A percentile compares a stretch with the other conserved stretches of the same genome.
These are phyloP conservation scores for Drosophila vallismaia DNA, from an alignment of 2,888 invertebrate species.

Conservation along the genomic window DNA sequence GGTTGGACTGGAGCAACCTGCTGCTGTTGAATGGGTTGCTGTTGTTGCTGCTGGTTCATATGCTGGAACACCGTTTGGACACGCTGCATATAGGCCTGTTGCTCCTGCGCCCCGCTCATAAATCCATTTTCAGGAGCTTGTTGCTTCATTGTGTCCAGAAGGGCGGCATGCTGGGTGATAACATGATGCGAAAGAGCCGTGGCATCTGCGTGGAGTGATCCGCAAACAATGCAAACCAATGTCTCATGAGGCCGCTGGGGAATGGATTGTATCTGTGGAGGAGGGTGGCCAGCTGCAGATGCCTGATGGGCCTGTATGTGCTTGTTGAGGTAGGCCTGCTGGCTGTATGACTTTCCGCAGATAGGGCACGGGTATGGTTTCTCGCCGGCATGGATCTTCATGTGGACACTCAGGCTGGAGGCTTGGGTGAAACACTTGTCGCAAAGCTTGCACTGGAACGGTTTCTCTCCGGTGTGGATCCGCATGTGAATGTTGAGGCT, in stretches of 20 bases:
- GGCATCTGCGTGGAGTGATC: slow-evolving; percentile 81
- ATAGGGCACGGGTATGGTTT: slow-evolving; percentile 82
- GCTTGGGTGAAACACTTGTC: slow-evolving; percentile 84
- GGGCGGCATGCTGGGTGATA: slow-evolving; percentile 80
- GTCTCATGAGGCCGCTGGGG: slow-evolving; percentile 61
- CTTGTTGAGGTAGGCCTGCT: slow-evolving; percentile 82
- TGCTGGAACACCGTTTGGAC: slow-evolving; percentile 71
- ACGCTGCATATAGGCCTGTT: slow-evolving; percentile 70
- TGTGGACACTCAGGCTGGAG: slow-evolving; percentile 83
- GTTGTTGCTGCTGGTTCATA: slow-evolving; percentile 64
- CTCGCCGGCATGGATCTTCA: slow-evolving; percentile 83
- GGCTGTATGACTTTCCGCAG: slow-evolving; percentile 82
- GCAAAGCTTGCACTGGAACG: slow-evolving; percentile 83
- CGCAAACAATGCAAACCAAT: slow-evolving; percentile 82
- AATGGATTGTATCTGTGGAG: not conserved
- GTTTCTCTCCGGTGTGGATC: slow-evolving; percentile 83
- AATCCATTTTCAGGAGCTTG: slow-evolving; percentile 14
- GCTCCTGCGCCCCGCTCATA: slow-evolving; percentile 57
- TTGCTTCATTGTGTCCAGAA: slow-evolving; percentile 78
- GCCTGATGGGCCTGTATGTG: slow-evolving; percentile 79
- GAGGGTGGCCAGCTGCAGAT: slow-evolving; percentile 1
- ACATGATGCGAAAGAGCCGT: slow-evolving; percentile 81
- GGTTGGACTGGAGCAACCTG: slow-evolving; percentile 30
- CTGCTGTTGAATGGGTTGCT: slow-evolving; percentile 42
- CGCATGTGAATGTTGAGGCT: slow-evolving; percentile 84